Evolutionary conservation across 92 coral and sea anemone species (phyloP).

Genomic region (Parazoanthus darwini): DNA sequence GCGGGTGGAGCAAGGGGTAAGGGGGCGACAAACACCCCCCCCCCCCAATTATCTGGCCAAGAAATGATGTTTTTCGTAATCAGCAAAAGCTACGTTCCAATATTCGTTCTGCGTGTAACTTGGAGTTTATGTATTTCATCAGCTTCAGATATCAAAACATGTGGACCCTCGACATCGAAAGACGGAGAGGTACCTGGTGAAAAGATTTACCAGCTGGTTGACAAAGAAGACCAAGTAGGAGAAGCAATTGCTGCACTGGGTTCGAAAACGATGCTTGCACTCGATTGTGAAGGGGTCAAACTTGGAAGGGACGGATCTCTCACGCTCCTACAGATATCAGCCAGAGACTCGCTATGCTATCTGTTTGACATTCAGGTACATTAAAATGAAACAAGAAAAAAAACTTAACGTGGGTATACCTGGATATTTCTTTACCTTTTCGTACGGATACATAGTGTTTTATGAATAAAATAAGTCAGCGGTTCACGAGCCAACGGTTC

Average conservation of each 20-base stretch:
- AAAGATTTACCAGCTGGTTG: neutral
- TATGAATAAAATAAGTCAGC: no score
- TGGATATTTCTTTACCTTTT: no score
- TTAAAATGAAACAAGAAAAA: neutral
- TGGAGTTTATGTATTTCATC: no score
- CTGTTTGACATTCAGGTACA: constrained; percentile 34
- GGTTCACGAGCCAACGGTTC: no score
- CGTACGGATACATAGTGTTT: no score
- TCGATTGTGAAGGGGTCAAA: constrained; percentile 29
- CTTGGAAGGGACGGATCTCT: constrained; percentile 31
- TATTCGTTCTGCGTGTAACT: no score
- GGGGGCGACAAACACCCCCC: no score
- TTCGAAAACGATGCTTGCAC: neutral
- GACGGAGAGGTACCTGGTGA: neutral
- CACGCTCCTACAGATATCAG: constrained; percentile 16
- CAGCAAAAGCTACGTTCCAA: no score
- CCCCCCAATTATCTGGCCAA: no score
- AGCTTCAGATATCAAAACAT: neutral
- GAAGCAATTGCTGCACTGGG: neutral
- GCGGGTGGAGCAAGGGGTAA: no score
- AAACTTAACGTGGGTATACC: no score
- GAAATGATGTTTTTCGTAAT: no score
- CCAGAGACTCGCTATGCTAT: constrained; percentile 14
- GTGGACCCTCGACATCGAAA: neutral
- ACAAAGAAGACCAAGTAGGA: constrained; percentile 21